These are phyloP conservation scores for Asteroscopus sphinx DNA, from an alignment of 2,888 invertebrate species.

Conservation along the genomic window DNA sequence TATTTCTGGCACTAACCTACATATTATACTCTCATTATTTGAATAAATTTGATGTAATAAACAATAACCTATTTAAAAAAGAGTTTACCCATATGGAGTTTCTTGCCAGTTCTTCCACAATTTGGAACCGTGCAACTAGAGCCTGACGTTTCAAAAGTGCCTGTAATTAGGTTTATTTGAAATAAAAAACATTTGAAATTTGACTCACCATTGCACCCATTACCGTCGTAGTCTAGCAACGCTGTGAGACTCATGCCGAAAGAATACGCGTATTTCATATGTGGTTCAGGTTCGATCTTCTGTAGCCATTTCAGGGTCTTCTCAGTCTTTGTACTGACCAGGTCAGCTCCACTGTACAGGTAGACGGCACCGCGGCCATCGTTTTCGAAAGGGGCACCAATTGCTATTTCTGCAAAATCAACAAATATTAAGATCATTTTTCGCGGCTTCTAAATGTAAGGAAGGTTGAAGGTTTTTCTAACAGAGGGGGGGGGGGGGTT, in stretches of 20 bases:
- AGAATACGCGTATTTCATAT: slow-evolving; percentile 3
- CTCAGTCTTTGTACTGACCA: slow-evolving; percentile 4
- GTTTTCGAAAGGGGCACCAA: slow-evolving; percentile 42
- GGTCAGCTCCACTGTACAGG: slow-evolving; percentile 35
- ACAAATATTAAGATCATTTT: background rate
- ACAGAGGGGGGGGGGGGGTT: no score
- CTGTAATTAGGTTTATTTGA: no score
- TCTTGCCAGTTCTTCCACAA: no score
- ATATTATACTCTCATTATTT: no score
- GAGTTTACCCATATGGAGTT: no score
- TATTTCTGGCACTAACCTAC: no score
- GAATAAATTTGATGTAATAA: no score
- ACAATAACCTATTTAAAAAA: no score
- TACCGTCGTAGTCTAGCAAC: slow-evolving; percentile 30
- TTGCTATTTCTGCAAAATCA: slow-evolving; percentile 27
- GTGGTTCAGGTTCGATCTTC: slow-evolving; percentile 11
- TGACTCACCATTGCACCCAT: slow-evolving; percentile 39
- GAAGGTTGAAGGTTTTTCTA: no score
- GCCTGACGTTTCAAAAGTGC: background rate
- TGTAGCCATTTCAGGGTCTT: slow-evolving; percentile 17
- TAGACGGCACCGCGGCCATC: slow-evolving; percentile 27
- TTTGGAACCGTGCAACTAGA: no score
- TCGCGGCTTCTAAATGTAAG: no score
- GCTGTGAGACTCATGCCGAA: slow-evolving; percentile 38
- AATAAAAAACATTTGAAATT: background rate